Evolutionary conservation across 2,888 invertebrate species (phyloP).

Genomic region (Epirrhoe alternata): DNA sequence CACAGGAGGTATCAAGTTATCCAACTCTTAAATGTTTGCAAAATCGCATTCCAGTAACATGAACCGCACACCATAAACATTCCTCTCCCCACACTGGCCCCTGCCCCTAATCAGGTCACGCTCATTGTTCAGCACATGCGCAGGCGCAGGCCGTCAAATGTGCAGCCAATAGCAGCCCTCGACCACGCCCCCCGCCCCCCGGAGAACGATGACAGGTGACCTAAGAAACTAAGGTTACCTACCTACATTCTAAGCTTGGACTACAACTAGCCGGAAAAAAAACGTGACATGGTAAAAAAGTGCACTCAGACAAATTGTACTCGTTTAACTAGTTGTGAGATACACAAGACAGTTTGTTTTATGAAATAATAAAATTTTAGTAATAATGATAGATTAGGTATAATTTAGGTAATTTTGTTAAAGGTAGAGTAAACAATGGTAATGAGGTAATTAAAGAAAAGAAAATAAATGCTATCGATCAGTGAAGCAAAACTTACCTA

Average conservation of each 20-base stretch:
- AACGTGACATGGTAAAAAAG: background rate
- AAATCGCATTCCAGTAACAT: slow-evolving; percentile 10
- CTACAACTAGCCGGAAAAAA: slow-evolving; percentile 15
- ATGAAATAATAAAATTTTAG: too few relatives aligned
- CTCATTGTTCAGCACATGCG: slow-evolving; percentile 40
- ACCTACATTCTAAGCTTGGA: slow-evolving; percentile 20
- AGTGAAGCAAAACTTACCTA: too few relatives aligned
- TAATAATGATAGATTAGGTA: too few relatives aligned
- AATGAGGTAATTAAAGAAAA: too few relatives aligned
- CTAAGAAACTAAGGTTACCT: slow-evolving; percentile 19
- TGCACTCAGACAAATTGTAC: background rate
- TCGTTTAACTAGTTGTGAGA: too few relatives aligned
- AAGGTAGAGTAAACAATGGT: too few relatives aligned
- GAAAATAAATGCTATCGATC: too few relatives aligned
- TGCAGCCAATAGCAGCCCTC: slow-evolving; percentile 45
- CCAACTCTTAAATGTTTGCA: background rate
- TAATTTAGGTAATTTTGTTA: too few relatives aligned
- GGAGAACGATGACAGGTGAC: slow-evolving; percentile 34
- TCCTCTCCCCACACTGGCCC: slow-evolving; percentile 20
- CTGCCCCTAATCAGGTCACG: slow-evolving; percentile 35
- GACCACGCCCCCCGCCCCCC: slow-evolving; percentile 45
- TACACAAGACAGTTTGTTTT: too few relatives aligned
- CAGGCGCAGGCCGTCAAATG: slow-evolving; percentile 25
- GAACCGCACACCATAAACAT: slow-evolving; percentile 16
- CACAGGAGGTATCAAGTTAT: background rate